A percentile compares a stretch with the other conserved stretches of the same genome.
phyloP scores from a whole-genome alignment of 2,888 invertebrate species.

The Luffia ferchaultella region DNA sequence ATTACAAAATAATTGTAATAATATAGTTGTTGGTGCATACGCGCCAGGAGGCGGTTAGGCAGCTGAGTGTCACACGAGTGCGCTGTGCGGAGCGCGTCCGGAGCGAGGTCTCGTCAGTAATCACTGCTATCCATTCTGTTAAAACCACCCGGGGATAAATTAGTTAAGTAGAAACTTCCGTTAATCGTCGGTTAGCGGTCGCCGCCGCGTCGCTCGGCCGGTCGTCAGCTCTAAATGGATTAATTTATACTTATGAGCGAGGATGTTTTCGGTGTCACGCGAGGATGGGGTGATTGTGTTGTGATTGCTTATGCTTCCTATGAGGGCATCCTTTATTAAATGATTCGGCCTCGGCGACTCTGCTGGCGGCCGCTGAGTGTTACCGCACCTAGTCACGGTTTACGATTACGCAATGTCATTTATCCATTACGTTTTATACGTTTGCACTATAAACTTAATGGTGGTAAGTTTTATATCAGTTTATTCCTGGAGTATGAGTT shows the following conservation, averaged over 20 bases:
- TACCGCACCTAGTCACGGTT: constrained; percentile 18
- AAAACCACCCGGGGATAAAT: constrained; percentile 67
- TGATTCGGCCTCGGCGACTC: constrained; percentile 23
- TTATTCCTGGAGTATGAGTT: too few relatives aligned
- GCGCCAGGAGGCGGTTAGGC: too few relatives aligned
- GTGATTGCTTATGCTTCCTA: constrained; percentile 62
- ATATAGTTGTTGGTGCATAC: too few relatives aligned
- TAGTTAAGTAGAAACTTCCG: constrained; percentile 69
- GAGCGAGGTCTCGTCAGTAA: constrained; percentile 37
- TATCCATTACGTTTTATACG: not conserved
- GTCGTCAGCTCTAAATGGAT: constrained; percentile 60
- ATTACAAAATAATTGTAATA: too few relatives aligned
- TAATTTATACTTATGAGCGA: constrained; percentile 67
- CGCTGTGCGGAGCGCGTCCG: too few relatives aligned
- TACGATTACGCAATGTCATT: constrained; percentile 1
- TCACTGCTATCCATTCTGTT: constrained; percentile 68
- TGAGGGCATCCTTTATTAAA: constrained; percentile 53
- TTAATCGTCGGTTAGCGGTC: constrained; percentile 60
- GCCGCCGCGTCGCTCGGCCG: constrained; percentile 20
- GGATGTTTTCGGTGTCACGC: constrained; percentile 66
- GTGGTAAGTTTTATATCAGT: too few relatives aligned
- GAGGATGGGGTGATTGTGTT: constrained; percentile 63
- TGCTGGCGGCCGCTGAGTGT: constrained; percentile 10
- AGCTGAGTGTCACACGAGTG: too few relatives aligned
- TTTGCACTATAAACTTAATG: not conserved